Evolutionary conservation across 2,797 vertebrate genomes (phyloP).

Genomic region (Sciaenops ocellatus): DNA sequence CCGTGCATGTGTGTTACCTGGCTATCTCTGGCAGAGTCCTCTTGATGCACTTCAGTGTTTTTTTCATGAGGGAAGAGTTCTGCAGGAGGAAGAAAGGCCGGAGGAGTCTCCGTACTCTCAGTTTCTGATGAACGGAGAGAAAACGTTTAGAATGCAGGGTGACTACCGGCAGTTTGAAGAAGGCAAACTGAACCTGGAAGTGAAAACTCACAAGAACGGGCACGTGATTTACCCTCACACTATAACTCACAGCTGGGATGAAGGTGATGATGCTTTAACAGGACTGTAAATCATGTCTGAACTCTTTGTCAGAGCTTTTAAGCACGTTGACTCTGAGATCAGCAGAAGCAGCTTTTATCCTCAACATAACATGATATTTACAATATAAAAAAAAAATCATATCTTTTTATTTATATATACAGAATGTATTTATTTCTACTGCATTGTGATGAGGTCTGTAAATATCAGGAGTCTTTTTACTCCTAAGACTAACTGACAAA

Average conservation of each 20-base stretch:
- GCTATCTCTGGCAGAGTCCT: slow-evolving; percentile 95
- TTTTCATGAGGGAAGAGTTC: slow-evolving; percentile 98
- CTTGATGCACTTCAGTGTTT: slow-evolving; percentile 95
- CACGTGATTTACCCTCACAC: background rate
- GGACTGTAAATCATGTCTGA: background rate
- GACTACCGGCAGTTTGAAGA: background rate
- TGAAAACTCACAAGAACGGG: background rate
- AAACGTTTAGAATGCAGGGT: background rate
- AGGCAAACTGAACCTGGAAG: background rate
- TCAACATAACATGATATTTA: background rate
- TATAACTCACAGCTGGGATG: background rate
- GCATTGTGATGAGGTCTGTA: background rate
- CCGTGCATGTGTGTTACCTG: slow-evolving; percentile 82
- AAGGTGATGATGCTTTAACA: background rate
- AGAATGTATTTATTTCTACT: background rate
- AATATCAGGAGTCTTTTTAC: background rate
- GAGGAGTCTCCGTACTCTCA: slow-evolving; percentile 90
- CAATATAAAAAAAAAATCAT: background rate
- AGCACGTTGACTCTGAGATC: background rate
- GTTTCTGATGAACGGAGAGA: slow-evolving; percentile 74
- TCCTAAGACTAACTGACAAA: background rate
- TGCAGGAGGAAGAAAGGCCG: slow-evolving; percentile 97
- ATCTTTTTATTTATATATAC: background rate
- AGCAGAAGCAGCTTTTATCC: background rate
- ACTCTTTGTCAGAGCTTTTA: background rate